These are phyloP conservation scores for Atrichornis clamosus DNA, from an alignment of 2,113 vertebrate species.

Conservation along the genomic window DNA sequence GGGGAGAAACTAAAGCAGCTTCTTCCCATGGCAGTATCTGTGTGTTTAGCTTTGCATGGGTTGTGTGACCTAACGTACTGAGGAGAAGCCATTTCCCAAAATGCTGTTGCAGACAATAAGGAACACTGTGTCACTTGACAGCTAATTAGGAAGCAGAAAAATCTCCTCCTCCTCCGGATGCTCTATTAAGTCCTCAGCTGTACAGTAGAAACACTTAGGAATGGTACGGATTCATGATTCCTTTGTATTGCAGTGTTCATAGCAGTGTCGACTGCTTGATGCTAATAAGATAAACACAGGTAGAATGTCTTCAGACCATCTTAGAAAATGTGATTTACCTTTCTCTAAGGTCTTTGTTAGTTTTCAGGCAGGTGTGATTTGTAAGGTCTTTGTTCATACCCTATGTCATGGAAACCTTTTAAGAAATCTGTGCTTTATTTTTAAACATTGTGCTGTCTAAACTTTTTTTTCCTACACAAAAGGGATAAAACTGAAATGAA, in stretches of 20 bases:
- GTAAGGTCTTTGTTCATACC: neutral
- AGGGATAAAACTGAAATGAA: neutral
- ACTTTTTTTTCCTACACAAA: neutral
- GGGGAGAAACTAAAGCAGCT: neutral
- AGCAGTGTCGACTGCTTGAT: neutral
- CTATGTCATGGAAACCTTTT: neutral
- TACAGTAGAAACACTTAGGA: neutral
- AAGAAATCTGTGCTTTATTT: neutral
- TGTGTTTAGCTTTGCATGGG: neutral
- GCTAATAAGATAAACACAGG: neutral
- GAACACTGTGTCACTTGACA: neutral
- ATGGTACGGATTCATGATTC: neutral
- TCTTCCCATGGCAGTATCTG: neutral
- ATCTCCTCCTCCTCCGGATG: neutral
- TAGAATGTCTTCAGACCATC: neutral
- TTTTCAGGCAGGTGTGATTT: neutral
- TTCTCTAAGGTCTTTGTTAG: conserved; percentile 5
- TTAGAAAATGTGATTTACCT: neutral
- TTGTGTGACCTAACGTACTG: neutral
- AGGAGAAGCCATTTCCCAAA: neutral
- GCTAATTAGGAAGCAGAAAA: conserved; percentile 20
- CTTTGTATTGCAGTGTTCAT: neutral
- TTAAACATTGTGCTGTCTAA: neutral
- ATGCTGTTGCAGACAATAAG: neutral
- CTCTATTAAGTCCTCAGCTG: neutral